These are phyloP conservation scores for Rhynchophorus ferrugineus DNA, from an alignment of 1,140 invertebrate genomes.

Conservation along the genomic window DNA sequence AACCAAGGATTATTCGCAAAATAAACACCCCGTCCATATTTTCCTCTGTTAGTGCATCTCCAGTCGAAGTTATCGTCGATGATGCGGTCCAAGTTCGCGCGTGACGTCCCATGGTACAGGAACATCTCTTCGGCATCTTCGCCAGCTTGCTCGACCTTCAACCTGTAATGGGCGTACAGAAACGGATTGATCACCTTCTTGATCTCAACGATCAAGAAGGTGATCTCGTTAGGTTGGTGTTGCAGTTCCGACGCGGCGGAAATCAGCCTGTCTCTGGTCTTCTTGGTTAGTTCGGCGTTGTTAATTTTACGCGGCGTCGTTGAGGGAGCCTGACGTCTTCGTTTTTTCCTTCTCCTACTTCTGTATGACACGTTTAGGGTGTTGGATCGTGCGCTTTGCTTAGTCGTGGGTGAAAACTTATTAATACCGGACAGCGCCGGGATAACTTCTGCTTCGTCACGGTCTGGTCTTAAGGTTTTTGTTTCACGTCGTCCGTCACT, in stretches of 20 bases:
- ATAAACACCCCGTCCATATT: not conserved
- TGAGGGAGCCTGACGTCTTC: no score
- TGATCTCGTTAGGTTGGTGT: not conserved
- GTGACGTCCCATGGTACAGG: not conserved
- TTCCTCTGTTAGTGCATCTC: not conserved
- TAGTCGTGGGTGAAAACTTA: no score
- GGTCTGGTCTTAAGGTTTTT: no score
- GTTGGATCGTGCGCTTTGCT: no score
- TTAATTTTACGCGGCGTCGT: no score
- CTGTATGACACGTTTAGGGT: no score
- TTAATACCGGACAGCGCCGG: no score
- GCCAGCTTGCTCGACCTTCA: not conserved
- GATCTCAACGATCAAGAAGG: not conserved
- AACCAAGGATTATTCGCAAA: slow-evolving; percentile 1
- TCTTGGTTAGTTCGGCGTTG: no score
- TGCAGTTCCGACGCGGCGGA: not conserved
- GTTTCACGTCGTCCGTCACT: no score
- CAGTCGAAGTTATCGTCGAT: not conserved
- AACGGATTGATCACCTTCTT: not conserved
- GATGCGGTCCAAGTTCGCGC: not conserved
- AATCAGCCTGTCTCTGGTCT: no score
- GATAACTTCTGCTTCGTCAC: no score
- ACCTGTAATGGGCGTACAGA: not conserved
- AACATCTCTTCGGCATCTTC: not conserved
- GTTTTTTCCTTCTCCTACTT: no score